A percentile compares a stretch with the other conserved stretches of the same genome.
These are phyloP conservation scores for Manacus vitellinus DNA, from an alignment of 2,113 vertebrate genomes.

Conservation along the genomic window DNA sequence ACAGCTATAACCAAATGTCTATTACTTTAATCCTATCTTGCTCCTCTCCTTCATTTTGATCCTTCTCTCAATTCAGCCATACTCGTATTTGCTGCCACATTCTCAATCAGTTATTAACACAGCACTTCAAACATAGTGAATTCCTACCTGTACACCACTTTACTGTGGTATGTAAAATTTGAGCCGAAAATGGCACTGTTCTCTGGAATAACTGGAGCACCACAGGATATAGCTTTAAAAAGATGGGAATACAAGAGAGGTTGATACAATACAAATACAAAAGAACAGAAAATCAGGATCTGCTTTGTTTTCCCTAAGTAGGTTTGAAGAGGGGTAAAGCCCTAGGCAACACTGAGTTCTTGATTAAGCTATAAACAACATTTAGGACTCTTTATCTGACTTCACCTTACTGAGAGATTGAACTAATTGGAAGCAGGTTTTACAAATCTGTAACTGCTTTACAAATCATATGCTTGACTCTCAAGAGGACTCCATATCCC, in stretches of 20 bases:
- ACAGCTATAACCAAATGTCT: not conserved
- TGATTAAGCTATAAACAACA: not conserved
- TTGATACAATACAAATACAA: not conserved
- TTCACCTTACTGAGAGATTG: not conserved
- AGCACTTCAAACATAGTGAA: not conserved
- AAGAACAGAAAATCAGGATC: not conserved
- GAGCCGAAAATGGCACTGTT: slow-evolving; percentile 82
- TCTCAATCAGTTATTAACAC: not conserved
- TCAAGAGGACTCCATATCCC: not conserved
- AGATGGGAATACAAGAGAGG: slow-evolving; percentile 12
- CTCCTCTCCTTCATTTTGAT: not conserved
- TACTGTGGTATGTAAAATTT: slow-evolving; percentile 89
- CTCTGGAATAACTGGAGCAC: slow-evolving; percentile 78
- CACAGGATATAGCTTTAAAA: slow-evolving; percentile 87
- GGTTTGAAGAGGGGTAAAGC: not conserved
- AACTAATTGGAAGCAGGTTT: not conserved
- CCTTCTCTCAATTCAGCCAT: not conserved
- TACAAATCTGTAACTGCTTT: not conserved
- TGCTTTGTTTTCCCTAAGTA: not conserved
- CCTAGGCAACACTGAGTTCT: not conserved
- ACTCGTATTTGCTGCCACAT: not conserved
- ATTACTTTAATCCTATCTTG: not conserved
- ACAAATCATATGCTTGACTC: not conserved
- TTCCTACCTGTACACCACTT: slow-evolving; percentile 91
- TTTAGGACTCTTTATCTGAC: not conserved